Percentiles rank a stretch among this genome's conserved stretches.
These are phyloP conservation scores for Intellagama lesueurii DNA, from an alignment of 2,797 vertebrate species.

Conservation along the genomic window DNA sequence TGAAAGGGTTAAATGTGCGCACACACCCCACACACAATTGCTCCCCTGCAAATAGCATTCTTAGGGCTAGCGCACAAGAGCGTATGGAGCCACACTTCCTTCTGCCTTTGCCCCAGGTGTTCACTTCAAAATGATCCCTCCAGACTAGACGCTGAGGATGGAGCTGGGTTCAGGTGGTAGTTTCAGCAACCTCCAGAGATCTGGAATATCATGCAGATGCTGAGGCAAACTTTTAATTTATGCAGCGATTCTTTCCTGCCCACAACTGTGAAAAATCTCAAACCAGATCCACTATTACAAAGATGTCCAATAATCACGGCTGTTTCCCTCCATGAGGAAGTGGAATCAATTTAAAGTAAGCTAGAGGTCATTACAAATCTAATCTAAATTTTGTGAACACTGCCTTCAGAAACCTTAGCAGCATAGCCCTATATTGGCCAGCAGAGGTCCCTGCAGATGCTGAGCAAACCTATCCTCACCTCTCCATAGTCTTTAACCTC, in stretches of 20 bases:
- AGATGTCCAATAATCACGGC: background rate
- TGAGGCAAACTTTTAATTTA: background rate
- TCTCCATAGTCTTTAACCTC: background rate
- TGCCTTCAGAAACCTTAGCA: background rate
- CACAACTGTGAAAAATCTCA: background rate
- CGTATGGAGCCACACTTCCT: background rate
- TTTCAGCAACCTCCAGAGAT: background rate
- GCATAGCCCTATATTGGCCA: background rate
- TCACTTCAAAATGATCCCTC: background rate
- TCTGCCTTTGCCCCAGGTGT: background rate
- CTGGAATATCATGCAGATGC: background rate
- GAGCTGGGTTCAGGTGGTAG: too few relatives aligned
- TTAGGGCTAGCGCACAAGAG: background rate
- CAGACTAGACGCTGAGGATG: background rate
- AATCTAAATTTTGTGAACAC: background rate
- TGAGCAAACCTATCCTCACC: background rate
- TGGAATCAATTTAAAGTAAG: background rate
- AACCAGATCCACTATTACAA: background rate
- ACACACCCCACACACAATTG: background rate
- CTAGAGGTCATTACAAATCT: background rate
- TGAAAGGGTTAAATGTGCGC: background rate
- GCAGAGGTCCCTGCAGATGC: constrained; percentile 43
- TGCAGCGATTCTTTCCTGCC: too few relatives aligned
- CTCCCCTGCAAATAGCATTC: background rate
- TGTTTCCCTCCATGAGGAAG: background rate